These are phyloP conservation scores for Pogonophryne albipinna DNA, from an alignment of 2,797 vertebrate species.

Conservation along the genomic window DNA sequence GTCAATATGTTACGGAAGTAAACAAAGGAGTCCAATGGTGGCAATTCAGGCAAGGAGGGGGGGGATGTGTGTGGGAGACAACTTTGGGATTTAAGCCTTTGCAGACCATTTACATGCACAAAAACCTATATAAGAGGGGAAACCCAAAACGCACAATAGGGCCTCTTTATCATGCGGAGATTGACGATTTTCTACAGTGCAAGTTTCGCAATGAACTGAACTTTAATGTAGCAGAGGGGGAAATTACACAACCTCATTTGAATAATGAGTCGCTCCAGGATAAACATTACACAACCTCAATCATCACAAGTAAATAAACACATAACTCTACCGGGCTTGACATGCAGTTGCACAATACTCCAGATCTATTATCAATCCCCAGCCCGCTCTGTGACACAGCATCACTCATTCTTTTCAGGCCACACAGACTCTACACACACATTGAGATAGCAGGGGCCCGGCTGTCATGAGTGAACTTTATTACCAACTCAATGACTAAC, in stretches of 20 bases:
- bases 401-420: constrained; percentile 50
- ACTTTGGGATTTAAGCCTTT: too few relatives aligned
- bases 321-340: constrained; percentile 40
- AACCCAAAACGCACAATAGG: too few relatives aligned
- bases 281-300: constrained; percentile 69
- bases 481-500: constrained; percentile 35
- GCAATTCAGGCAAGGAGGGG: too few relatives aligned
- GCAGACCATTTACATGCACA: too few relatives aligned
- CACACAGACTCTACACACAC: constrained; percentile 36
- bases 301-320: constrained; percentile 66
- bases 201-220: constrained; percentile 42
- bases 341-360: constrained; percentile 46
- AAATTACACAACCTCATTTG: constrained; percentile 61
- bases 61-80: too few relatives aligned
- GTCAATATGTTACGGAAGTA: too few relatives aligned
- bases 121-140: too few relatives aligned
- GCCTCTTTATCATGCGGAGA: constrained; percentile 33
- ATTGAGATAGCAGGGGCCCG: constrained; percentile 34
- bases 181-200: constrained; percentile 46
- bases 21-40: too few relatives aligned
- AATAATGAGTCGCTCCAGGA: constrained; percentile 50
- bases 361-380: constrained; percentile 39
- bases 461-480: constrained; percentile 55
- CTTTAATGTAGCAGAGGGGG: constrained; percentile 49
- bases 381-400: constrained; percentile 33